A percentile compares a stretch with the other conserved stretches of the same genome.
These are phyloP conservation scores for Acrobasis consociella DNA, from an alignment of 2,888 invertebrate genomes.

Conservation along the genomic window DNA sequence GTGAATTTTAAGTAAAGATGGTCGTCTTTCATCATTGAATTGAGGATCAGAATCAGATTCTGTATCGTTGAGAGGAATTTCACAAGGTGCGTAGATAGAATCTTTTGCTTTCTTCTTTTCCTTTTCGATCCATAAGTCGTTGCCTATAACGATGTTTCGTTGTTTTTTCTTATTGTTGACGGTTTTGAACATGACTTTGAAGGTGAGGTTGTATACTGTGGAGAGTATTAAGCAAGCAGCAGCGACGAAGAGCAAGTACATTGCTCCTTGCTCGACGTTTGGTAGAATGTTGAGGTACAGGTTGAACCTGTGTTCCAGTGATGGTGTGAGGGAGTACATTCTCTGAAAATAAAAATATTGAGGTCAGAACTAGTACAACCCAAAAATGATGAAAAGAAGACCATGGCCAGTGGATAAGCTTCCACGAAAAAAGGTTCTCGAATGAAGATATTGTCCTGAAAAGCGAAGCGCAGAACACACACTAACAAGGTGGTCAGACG, in stretches of 20 bases:
- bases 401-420: too few species aligned
- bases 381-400: too few species aligned
- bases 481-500: too few species aligned
- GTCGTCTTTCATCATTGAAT: constrained; percentile 41
- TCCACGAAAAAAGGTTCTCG: too few species aligned
- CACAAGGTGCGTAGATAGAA: constrained; percentile 66
- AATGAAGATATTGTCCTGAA: too few species aligned
- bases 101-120: constrained; percentile 40
- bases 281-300: constrained; percentile 89
- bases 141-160: constrained; percentile 45
- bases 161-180: constrained; percentile 50
- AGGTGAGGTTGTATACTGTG: constrained; percentile 70
- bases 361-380: too few species aligned
- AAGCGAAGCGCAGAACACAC: too few species aligned
- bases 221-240: constrained; percentile 77
- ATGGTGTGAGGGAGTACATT: constrained; percentile 85
- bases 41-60: constrained; percentile 54
- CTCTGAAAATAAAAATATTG: constrained; percentile 77
- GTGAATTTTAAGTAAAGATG: constrained; percentile 46
- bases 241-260: constrained; percentile 81
- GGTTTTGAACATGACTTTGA: constrained; percentile 70
- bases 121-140: constrained; percentile 50
- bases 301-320: constrained; percentile 85
- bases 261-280: constrained; percentile 78
- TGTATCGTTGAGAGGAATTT: constrained; percentile 60